Conservation (phyloP, 1,140 invertebrate genomes). For the Eurytemora carolleeae region DNA sequence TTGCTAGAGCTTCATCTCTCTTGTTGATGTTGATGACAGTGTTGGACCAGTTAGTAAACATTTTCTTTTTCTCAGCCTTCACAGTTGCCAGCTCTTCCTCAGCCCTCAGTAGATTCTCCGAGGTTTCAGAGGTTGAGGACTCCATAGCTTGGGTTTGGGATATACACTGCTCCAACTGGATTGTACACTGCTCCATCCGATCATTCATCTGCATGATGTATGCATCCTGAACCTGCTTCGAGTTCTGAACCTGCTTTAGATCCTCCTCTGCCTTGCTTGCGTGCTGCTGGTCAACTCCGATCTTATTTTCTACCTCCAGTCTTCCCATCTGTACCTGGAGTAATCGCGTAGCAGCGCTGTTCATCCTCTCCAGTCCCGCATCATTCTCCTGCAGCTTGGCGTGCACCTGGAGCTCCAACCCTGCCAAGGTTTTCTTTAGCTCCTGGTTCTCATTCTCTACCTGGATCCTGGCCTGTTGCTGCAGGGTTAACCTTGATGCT, state of each 20-base stretch:
- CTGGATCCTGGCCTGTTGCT: background rate
- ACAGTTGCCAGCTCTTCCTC: conserved; percentile 2
- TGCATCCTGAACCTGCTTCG: conserved; percentile 1
- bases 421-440: background rate
- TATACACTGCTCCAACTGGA: background rate
- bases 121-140: background rate
- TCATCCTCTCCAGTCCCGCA: background rate
- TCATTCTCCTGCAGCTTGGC: background rate
- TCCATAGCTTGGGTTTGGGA: background rate
- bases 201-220: background rate
- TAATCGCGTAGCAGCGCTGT: background rate
- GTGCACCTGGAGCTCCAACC: background rate
- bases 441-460: background rate
- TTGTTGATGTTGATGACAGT: conserved; percentile 3
- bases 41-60: conserved; percentile 6
- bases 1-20: conserved; percentile 3
- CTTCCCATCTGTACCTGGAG: background rate
- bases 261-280: conserved; percentile 3
- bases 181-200: background rate
- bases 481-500: background rate
- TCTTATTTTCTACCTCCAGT: background rate
- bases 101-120: background rate
- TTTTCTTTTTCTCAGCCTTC: background rate
- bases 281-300: background rate
- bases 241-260: background rate